Evolutionary conservation across 1,140 invertebrate genomes (phyloP).

Genomic region (Panagrolaimus sp.): DNA sequence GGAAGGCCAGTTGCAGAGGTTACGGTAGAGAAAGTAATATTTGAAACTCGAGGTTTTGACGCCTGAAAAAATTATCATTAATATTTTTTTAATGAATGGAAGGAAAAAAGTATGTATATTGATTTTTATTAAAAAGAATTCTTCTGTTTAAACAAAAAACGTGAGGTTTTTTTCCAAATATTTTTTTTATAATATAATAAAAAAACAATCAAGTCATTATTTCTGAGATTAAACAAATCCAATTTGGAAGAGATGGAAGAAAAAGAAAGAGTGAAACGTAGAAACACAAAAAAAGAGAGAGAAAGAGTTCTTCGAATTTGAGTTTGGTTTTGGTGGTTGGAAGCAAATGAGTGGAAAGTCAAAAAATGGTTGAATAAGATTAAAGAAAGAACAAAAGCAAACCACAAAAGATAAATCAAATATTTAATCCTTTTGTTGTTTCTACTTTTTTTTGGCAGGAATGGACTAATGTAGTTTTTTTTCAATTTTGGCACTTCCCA

Average conservation of each 20-base stretch:
- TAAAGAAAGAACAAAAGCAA: too few species aligned
- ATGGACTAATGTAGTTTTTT: neutral
- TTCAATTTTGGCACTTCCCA: neutral
- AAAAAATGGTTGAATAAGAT: too few species aligned
- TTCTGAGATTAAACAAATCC: neutral
- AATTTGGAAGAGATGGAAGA: too few species aligned
- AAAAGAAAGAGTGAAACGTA: too few species aligned
- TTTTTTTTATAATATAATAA: slow-evolving; percentile 9
- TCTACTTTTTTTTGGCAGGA: neutral
- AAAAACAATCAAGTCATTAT: slow-evolving; percentile 4
- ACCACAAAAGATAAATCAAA: too few species aligned
- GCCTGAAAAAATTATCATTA: slow-evolving; percentile 44
- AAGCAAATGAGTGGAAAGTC: too few species aligned
- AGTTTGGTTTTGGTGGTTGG: too few species aligned
- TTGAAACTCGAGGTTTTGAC: slow-evolving; percentile 54
- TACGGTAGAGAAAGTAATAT: slow-evolving; percentile 58
- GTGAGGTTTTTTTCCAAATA: neutral
- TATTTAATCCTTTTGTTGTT: too few species aligned
- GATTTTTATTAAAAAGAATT: neutral
- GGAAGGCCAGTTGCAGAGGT: slow-evolving; percentile 52
- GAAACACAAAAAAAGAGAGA: too few species aligned
- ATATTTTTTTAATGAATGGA: neutral
- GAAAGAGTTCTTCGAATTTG: too few species aligned
- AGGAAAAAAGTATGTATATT: neutral
- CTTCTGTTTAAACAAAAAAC: neutral